A percentile compares a stretch with the other conserved stretches of the same genome.
Evolutionary conservation across 1,140 invertebrate species (phyloP).

Genomic region (Zaprionus davidi): DNA sequence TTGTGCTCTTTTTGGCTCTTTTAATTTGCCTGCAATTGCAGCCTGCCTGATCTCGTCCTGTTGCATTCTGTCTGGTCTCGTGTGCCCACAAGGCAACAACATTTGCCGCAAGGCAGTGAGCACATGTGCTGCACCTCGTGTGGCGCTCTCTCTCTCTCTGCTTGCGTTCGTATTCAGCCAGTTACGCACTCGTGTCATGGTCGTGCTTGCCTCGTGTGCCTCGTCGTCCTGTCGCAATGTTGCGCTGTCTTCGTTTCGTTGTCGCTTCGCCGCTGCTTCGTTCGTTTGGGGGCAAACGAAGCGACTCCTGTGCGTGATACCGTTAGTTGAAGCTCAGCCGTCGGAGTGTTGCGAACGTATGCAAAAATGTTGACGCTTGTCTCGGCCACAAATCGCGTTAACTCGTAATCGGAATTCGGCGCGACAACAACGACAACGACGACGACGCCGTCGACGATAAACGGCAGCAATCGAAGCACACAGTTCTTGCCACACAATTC

Average conservation of each 20-base stretch:
- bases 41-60: slow-evolving; percentile 10
- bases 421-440: slow-evolving; percentile 12
- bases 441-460: neutral
- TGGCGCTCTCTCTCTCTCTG: neutral
- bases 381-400: slow-evolving; percentile 40
- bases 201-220: neutral
- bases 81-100: neutral
- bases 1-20: no score
- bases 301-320: slow-evolving; percentile 22
- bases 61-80: slow-evolving; percentile 3
- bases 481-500: neutral
- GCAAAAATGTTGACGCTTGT: slow-evolving; percentile 67
- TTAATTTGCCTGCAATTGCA: neutral
- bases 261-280: slow-evolving; percentile 14
- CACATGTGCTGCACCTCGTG: neutral
- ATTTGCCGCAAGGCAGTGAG: slow-evolving; percentile 1
- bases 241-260: neutral
- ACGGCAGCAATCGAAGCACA: neutral
- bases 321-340: slow-evolving; percentile 73
- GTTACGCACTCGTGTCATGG: neutral
- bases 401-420: slow-evolving; percentile 32
- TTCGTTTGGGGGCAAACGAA: slow-evolving; percentile 25
- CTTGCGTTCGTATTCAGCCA: slow-evolving; percentile 36
- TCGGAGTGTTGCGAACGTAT: slow-evolving; percentile 71
- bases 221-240: neutral